These are phyloP conservation scores for Delphinapterus leucas DNA, from an alignment of 2,113 vertebrate species.

Conservation along the genomic window DNA sequence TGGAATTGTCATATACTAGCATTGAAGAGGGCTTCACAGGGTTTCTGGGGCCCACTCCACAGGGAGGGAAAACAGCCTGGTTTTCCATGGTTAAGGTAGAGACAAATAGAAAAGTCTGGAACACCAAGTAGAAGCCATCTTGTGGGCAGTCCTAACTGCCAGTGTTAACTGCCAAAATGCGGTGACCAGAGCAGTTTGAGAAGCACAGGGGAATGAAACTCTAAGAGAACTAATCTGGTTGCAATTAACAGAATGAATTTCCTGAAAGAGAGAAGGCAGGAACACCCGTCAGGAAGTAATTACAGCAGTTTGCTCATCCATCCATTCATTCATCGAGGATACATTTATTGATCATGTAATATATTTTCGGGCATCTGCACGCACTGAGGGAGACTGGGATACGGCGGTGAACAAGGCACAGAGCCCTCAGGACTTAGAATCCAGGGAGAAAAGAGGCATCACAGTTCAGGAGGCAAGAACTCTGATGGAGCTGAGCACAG, in stretches of 20 bases:
- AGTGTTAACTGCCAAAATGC: neutral
- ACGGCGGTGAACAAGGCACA: rapidly evolving
- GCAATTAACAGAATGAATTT: neutral
- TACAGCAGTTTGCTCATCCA: neutral
- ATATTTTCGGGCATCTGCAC: neutral
- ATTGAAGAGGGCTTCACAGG: neutral
- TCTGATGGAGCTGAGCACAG: neutral
- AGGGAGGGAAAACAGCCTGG: neutral
- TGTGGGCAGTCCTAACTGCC: neutral
- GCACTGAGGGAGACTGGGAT: neutral
- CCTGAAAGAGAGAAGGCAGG: neutral
- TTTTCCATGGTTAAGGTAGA: neutral
- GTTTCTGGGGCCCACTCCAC: too few species aligned
- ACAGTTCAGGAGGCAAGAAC: neutral
- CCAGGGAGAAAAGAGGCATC: neutral
- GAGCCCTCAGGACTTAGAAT: neutral
- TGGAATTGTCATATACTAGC: neutral
- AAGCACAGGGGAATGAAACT: neutral
- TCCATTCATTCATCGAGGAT: neutral
- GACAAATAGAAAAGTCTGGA: neutral
- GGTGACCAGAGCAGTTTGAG: neutral
- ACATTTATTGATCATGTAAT: neutral
- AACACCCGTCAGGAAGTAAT: neutral
- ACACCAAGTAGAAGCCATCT: neutral
- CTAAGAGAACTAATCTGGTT: neutral